Evolutionary conservation across 2,113 vertebrate species (phyloP).

Genomic region (Tricholaema leucomelas): DNA sequence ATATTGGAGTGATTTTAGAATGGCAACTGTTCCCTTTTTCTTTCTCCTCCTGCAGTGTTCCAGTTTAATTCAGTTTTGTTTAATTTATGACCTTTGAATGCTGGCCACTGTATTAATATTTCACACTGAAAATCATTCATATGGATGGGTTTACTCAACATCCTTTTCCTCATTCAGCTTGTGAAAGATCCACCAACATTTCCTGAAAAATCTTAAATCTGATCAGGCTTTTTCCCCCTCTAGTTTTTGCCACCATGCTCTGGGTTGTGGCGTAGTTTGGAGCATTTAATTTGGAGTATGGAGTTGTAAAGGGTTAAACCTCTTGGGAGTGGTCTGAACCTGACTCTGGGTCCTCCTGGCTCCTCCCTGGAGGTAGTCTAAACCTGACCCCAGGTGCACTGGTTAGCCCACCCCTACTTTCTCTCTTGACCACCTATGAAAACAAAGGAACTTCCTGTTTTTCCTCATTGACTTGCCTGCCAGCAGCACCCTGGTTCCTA

Average conservation of each 20-base stretch:
- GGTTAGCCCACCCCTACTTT: too few relatives aligned
- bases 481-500: too few relatives aligned
- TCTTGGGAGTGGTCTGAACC: too few relatives aligned
- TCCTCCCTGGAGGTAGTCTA: too few relatives aligned
- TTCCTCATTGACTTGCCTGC: too few relatives aligned
- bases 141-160: background rate
- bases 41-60: background rate
- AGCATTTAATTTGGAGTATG: background rate
- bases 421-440: too few relatives aligned
- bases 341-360: too few relatives aligned
- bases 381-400: too few relatives aligned
- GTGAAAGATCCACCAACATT: background rate
- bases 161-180: background rate
- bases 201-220: background rate
- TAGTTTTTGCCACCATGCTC: background rate
- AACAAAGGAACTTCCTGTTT: too few relatives aligned
- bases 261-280: background rate
- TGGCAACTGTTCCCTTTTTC: background rate
- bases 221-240: fast-evolving
- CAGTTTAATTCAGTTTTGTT: background rate
- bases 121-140: background rate
- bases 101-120: background rate
- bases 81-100: background rate
- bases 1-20: constrained; percentile 16
- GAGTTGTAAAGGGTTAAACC: too few relatives aligned